These are phyloP conservation scores for Hirtodrosophila duncani DNA, from an alignment of 2,888 invertebrate genomes.

Conservation along the genomic window DNA sequence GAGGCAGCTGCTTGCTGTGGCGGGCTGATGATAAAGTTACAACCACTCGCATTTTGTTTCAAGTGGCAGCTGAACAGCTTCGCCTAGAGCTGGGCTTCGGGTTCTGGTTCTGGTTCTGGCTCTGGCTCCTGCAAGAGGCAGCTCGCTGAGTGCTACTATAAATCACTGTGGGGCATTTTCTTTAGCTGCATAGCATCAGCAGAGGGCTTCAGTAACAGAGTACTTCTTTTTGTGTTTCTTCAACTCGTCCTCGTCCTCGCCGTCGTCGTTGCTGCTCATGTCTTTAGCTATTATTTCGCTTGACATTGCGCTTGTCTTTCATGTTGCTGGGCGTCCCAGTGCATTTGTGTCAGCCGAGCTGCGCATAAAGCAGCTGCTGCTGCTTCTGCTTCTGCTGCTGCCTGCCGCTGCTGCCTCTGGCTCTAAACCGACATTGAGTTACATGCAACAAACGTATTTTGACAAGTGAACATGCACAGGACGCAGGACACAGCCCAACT, in stretches of 20 bases:
- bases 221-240: slow-evolving; percentile 3
- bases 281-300: slow-evolving; percentile 64
- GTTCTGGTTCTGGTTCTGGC: slow-evolving; percentile 4
- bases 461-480: slow-evolving; percentile 65
- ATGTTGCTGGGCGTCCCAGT: slow-evolving; percentile 50
- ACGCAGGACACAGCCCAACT: slow-evolving; percentile 22
- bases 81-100: too few relatives aligned
- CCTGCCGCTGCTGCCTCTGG: slow-evolving; percentile 16
- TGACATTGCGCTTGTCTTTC: slow-evolving; percentile 66
- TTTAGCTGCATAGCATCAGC: slow-evolving; percentile 24
- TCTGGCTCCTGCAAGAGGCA: slow-evolving; percentile 17
- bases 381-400: slow-evolving; percentile 14
- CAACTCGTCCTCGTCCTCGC: slow-evolving; percentile 8
- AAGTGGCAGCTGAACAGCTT: slow-evolving; percentile 17
- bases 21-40: slow-evolving; percentile 32
- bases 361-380: slow-evolving; percentile 62
- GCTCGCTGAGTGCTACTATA: slow-evolving; percentile 55
- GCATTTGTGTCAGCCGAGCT: slow-evolving; percentile 60
- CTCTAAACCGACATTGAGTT: slow-evolving; percentile 66
- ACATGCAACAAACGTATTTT: slow-evolving; percentile 69
- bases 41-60: slow-evolving; percentile 21
- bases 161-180: slow-evolving; percentile 64
- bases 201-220: too few relatives aligned
- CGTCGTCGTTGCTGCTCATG: slow-evolving; percentile 39
- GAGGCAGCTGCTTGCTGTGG: slow-evolving; percentile 1